Percentiles rank a stretch among this genome's conserved stretches.
Conservation (phyloP, 2,888 invertebrate genomes). For the Ommatoiulus sabulosus region DNA sequence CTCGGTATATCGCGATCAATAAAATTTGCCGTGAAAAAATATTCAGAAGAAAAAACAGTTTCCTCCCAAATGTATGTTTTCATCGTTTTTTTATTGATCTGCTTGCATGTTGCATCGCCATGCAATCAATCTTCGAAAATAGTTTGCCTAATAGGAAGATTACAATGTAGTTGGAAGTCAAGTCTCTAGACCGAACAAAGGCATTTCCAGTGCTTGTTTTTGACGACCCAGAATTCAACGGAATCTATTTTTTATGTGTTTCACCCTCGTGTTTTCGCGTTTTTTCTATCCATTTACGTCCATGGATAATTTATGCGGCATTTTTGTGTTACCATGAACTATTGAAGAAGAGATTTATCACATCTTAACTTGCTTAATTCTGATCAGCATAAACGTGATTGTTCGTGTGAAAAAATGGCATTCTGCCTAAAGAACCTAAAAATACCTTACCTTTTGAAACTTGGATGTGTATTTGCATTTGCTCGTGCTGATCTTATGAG, state of each 20-base stretch:
- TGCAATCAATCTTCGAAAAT: slow-evolving; percentile 49
- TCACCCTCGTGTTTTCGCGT: not conserved
- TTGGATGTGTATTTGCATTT: too few relatives aligned
- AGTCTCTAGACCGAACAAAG: not conserved
- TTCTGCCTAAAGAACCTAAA: too few relatives aligned
- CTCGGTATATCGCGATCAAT: not conserved
- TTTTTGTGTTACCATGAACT: not conserved
- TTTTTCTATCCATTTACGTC: slow-evolving; percentile 4
- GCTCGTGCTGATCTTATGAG: too few relatives aligned
- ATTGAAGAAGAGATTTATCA: slow-evolving; percentile 13
- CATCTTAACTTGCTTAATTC: not conserved
- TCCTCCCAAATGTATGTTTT: slow-evolving; percentile 49
- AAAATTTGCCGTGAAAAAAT: slow-evolving; percentile 29
- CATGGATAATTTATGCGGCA: not conserved
- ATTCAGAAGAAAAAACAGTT: slow-evolving; percentile 24
- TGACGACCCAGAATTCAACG: not conserved
- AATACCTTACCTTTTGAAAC: too few relatives aligned
- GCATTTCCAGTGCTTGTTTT: not conserved
- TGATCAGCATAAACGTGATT: not conserved
- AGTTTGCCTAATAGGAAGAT: slow-evolving; percentile 46
- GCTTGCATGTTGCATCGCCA: slow-evolving; percentile 20
- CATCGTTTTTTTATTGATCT: slow-evolving; percentile 51
- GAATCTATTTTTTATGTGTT: not conserved
- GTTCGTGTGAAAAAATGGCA: not conserved
- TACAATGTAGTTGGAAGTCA: not conserved